A percentile compares a stretch with the other conserved stretches of the same genome.
These are phyloP conservation scores for Anthopleura xanthogrammica DNA, from an alignment of 92 coral and sea anemone genomes.

Conservation along the genomic window DNA sequence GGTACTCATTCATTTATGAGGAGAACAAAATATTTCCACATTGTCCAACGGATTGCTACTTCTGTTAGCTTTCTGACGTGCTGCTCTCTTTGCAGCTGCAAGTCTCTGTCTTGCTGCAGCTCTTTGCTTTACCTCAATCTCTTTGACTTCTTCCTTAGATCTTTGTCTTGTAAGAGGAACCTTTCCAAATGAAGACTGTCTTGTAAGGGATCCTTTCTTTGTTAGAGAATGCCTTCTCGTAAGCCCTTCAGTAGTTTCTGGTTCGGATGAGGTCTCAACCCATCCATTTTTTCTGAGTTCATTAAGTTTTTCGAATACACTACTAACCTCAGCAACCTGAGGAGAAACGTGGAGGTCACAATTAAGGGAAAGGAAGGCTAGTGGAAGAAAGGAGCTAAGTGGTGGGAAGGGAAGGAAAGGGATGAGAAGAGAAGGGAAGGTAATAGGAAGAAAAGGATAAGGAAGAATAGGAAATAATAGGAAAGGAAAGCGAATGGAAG, in stretches of 20 bases:
- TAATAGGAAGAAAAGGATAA: not conserved
- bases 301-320: conserved; percentile 75
- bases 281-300: conserved; percentile 85
- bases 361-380: not conserved
- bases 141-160: conserved; percentile 75
- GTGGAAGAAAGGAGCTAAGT: not conserved
- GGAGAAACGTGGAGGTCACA: not conserved
- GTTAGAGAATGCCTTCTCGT: conserved; percentile 44
- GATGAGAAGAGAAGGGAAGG: not conserved
- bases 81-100: conserved; percentile 86
- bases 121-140: conserved; percentile 70
- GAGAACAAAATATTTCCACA: conserved; percentile 80
- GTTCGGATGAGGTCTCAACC: conserved; percentile 54
- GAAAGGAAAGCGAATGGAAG: not conserved
- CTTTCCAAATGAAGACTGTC: conserved; percentile 77
- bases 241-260: conserved; percentile 60
- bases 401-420: not conserved
- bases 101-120: conserved; percentile 87
- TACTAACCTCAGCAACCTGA: conserved; percentile 87
- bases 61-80: conserved; percentile 60
- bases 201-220: conserved; percentile 70
- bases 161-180: conserved; percentile 73
- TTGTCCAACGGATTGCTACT: conserved; percentile 76
- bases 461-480: not conserved
- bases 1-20: conserved; percentile 41